Base-by-base conservation (phyloP, 2,888 invertebrate genomes). In the Periphyllus acericola region DNA sequence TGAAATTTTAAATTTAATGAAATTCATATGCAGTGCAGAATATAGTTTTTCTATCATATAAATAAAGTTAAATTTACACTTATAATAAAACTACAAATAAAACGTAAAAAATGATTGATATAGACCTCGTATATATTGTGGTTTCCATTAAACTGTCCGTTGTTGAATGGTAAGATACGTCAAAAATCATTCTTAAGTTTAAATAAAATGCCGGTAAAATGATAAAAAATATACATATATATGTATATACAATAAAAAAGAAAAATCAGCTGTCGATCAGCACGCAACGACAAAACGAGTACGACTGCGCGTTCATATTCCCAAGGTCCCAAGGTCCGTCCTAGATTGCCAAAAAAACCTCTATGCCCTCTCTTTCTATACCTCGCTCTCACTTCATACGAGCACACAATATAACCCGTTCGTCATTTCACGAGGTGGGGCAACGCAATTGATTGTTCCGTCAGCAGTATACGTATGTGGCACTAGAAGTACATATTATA, bases 241-340 rank as follows among this genome's bases (percentile, higher is more conserved):
- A 52, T 40, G 25, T 66, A 29, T 66, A 46, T 32, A 68, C n/a
- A 60, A 34, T 36, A 46, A 76, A 32, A 21, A 76, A 55, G 71
- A 72, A 72, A n/a, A 80, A 80, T 87, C 86, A 87, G 86, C 86
- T 87, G 86, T 87, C 86, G 86, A 87, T 74, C 86, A 87, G 86
- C 80, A 60, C 86, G 80, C 86, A 74, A 71, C 74, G 79, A 80
- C 86, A 87, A 87, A 87, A 80, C 80, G 80, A 87, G 60, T 80
- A 87, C 80, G 86, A 87, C 86, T 87, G 86, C 86, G 86, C 86
- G 86, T 87, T 79, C 79, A n/a, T 79, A 74, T 78, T 87, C 32
- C 80, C 86, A 87, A 87, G 86, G 86, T 87, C 80, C 86, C 86
- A 74, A 87, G 86, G 80, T 87, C 74, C 86, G 86, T 87, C 86